These are phyloP conservation scores for Pterobdella sp. DNA, from an alignment of 2,888 invertebrate genomes.

Conservation along the genomic window DNA sequence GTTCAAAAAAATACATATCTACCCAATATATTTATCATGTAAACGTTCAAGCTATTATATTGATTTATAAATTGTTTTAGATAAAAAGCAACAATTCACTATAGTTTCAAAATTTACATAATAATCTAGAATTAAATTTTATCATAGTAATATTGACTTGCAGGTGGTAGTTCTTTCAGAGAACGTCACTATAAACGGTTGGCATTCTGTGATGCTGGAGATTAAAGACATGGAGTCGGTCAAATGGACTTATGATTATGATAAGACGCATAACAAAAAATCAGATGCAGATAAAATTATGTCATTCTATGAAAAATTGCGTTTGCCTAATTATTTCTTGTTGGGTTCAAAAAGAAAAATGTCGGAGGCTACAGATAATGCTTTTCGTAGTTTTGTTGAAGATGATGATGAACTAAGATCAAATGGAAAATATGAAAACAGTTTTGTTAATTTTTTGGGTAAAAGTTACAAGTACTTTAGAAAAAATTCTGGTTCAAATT, in stretches of 20 bases:
- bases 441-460: not conserved
- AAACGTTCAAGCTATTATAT: no score
- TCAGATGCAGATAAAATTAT: not conserved
- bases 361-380: not conserved
- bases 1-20: no score
- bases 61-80: no score
- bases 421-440: not conserved
- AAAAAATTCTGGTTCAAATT: not conserved
- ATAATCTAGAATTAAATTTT: no score
- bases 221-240: not conserved
- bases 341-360: not conserved
- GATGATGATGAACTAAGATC: not conserved
- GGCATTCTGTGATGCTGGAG: constrained; percentile 5
- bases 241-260: constrained; percentile 7
- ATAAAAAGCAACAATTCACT: no score
- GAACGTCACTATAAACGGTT: not conserved
- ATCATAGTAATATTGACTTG: no score
- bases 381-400: not conserved
- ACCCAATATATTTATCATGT: no score
- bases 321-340: not conserved
- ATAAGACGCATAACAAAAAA: not conserved
- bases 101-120: no score
- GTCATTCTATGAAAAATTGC: not conserved
- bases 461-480: not conserved
- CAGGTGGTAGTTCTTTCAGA: not conserved